Evolutionary conservation across 2,113 vertebrate species (phyloP).

Genomic region (Hemichromis elongatus): DNA sequence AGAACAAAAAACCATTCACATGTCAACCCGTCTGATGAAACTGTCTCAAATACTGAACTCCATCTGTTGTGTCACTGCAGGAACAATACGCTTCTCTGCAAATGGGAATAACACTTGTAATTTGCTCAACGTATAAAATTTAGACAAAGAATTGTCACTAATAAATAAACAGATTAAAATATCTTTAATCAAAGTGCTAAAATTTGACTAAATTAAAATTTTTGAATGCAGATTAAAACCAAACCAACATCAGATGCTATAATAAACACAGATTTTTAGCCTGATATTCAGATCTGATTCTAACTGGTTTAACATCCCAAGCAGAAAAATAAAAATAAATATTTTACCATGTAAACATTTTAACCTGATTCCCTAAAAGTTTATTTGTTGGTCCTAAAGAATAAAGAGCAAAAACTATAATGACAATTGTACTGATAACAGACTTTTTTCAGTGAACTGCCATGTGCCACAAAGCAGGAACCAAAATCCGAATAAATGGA

Average conservation of each 20-base stretch:
- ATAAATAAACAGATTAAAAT: background rate
- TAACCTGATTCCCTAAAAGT: background rate
- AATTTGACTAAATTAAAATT: background rate
- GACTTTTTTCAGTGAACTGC: background rate
- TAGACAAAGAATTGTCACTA: background rate
- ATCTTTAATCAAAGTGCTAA: background rate
- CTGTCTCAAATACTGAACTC: background rate
- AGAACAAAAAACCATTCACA: background rate
- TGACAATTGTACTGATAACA: background rate
- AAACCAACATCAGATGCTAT: background rate
- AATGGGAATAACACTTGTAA: background rate
- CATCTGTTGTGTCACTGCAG: background rate
- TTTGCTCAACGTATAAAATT: background rate
- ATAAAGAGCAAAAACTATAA: background rate
- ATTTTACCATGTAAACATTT: background rate
- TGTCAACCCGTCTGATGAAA: background rate
- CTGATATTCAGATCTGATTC: background rate
- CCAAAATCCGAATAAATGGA: background rate
- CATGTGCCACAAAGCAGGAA: background rate
- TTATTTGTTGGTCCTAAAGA: background rate
- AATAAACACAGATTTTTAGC: background rate
- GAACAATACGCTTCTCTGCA: background rate
- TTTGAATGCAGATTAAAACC: background rate
- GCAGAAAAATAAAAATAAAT: background rate
- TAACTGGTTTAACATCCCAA: background rate